Conservation (phyloP, 2,797 vertebrate species). For the Paratrypauchen microcephalus region DNA sequence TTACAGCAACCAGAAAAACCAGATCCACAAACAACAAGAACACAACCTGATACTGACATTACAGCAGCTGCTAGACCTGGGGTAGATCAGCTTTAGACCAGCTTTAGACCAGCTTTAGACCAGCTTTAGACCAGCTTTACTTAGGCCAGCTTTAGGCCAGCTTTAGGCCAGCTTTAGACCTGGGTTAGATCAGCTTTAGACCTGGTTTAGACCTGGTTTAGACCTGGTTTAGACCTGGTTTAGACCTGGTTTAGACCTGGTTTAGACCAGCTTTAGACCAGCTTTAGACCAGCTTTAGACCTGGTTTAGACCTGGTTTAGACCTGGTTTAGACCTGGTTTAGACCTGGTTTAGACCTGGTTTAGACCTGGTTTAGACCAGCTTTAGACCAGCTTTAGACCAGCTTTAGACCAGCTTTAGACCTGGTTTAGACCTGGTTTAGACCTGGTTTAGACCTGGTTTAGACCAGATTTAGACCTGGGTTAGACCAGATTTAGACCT, state of each 20-base stretch:
- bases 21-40: neutral
- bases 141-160: neutral
- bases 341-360: neutral
- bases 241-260: neutral
- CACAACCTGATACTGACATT: neutral
- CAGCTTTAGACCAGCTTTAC: neutral
- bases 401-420: neutral
- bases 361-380: neutral
- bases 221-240: neutral
- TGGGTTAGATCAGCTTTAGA: neutral
- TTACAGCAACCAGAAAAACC: constrained; percentile 5
- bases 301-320: neutral
- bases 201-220: neutral
- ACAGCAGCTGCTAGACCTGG: constrained; percentile 33
- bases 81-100: neutral
- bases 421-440: neutral
- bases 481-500: neutral
- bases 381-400: neutral
- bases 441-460: neutral
- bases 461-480: neutral
- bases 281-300: neutral
- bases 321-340: neutral
- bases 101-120: neutral
- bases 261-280: neutral
- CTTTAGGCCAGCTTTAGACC: neutral